These are phyloP conservation scores for Muricea muricata DNA, from an alignment of 92 coral and sea anemone genomes.

Conservation along the genomic window DNA sequence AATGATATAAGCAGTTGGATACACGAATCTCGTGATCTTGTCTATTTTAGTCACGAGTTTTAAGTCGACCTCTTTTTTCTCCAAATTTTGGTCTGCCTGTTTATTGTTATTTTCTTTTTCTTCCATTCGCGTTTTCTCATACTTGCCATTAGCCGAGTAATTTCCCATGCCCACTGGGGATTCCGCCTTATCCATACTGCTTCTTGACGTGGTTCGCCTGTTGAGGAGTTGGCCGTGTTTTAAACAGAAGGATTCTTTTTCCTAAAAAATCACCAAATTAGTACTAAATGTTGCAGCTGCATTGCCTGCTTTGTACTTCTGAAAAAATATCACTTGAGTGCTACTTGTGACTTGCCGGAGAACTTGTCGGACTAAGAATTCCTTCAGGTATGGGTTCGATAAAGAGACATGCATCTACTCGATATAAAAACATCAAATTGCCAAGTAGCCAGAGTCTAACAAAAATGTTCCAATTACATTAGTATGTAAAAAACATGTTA, in stretches of 20 bases:
- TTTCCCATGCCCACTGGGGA: background rate
- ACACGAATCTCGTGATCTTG: constrained; percentile 32
- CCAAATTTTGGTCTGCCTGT: background rate
- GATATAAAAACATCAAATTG: too few species aligned
- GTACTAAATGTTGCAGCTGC: background rate
- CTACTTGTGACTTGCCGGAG: too few species aligned
- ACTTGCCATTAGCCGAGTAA: constrained; percentile 21
- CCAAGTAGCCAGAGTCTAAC: too few species aligned
- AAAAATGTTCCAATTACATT: too few species aligned
- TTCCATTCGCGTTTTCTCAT: background rate
- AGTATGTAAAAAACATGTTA: too few species aligned
- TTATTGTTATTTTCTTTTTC: background rate
- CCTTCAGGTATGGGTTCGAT: too few species aligned
- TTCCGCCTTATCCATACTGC: constrained; percentile 1
- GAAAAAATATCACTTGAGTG: too few species aligned
- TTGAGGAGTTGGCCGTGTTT: constrained; percentile 13
- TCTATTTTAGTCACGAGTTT: constrained; percentile 16
- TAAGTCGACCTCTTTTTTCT: background rate
- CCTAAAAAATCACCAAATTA: background rate
- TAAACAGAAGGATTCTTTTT: constrained; percentile 17
- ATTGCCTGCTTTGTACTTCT: background rate
- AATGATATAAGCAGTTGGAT: constrained; percentile 22
- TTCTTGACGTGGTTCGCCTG: constrained; percentile 18
- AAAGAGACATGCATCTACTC: too few species aligned
- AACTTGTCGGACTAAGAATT: too few species aligned